Evolutionary conservation across 2,797 vertebrate genomes (phyloP), one percentile per base, ranked within the genome.

Genomic region (Protonibea diacanthus): DNA sequence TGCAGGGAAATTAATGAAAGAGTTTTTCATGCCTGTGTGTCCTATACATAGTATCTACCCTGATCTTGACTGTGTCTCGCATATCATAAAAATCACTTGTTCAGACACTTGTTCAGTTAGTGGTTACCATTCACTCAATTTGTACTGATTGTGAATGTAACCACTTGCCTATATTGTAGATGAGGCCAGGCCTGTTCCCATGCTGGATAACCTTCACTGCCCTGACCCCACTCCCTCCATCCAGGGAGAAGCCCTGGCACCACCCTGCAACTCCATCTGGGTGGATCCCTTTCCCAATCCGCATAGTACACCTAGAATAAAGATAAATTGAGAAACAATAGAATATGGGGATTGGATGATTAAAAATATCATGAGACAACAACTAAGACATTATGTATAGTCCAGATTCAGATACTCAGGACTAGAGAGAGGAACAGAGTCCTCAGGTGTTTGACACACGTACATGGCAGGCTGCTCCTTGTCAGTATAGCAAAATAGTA

Each of bases 231-330:
- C 96, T 97, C 0, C 98, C 98, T 40, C 98, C 98, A 21, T 99
- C 98, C 91, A 99, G 90, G 29, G 98, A 99, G 90, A 99, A 99
- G 13, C 96, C 97, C 93, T 99, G 98, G 84, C 98, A 99, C 98
- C 98, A 99, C 71, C 97, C 98, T 0, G 98, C 98, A 89, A 97
- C 95, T 0, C 97, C 96, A 23, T 99, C 97, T 0, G 97, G 97
- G 81, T 99, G 98, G 83, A 98, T 99, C 20, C 97, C 98, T 87
- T 92, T 99, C 18, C 98, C 98, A 4, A 99, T 93, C 27, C 98
- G 88, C 98, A 99, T 99, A 0, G 98, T 99, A 78, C 98, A 99
- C 76, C 98, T 99, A 83, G 21, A 33, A 64, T 23, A 14, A 45
- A 57, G 52, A 44, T 20, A n/a, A 27, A 59, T 2, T 2, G 13